Base-by-base conservation (phyloP, 2,113 vertebrate genomes). In the Recurvirostra avosetta region DNA sequence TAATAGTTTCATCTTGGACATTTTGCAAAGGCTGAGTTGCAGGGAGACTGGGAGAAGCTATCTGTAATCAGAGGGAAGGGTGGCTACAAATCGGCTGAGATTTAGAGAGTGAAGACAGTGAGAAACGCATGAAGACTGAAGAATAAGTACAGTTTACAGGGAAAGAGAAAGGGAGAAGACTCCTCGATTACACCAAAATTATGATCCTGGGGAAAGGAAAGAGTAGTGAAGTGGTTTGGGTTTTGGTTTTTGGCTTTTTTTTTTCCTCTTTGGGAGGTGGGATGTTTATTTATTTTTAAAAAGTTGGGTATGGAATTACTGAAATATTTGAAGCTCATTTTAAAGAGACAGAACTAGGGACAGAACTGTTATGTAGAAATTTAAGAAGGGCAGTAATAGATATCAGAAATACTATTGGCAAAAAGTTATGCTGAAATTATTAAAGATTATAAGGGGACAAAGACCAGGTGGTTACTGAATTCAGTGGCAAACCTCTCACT, bases 121-220 rank as follows among this genome's bases (percentile, higher is more conserved):
- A 70, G 21, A 85, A 58, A 36, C 1, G 0, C 2, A 0, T 43
- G n/a, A 70, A 62, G 21, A 25, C 1, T 40, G 27, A 63, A 71
- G 17, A 62, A 29, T 25, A 62, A n/a, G 19, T 65, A 20, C 29
- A 26, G 9, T 68, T 38, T 34, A 29, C 5, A 61, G 22, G 20
- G 6, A 79, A 58, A 71, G 11, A 77, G 27, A 58, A 68, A n/a
- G 8, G 36, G 7, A 34, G 30, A 58, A 72, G 12, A 27, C 12
- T 36, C 9, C 21, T 43, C 1, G 1, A 16, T 90, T 58, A n/a
- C 40, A 80, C 8, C 21, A 58, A 14, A 65, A 29, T 62, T 73
- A 19, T 11, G 7, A 65, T 53, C n/a, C 36, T 66, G 23, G 23
- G 9, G 90, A 47, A 2, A 11, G 9, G 22, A n/a, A 80, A n/a